Base-by-base conservation (phyloP, 2,888 invertebrate genomes). In the Colletes collaris region DNA sequence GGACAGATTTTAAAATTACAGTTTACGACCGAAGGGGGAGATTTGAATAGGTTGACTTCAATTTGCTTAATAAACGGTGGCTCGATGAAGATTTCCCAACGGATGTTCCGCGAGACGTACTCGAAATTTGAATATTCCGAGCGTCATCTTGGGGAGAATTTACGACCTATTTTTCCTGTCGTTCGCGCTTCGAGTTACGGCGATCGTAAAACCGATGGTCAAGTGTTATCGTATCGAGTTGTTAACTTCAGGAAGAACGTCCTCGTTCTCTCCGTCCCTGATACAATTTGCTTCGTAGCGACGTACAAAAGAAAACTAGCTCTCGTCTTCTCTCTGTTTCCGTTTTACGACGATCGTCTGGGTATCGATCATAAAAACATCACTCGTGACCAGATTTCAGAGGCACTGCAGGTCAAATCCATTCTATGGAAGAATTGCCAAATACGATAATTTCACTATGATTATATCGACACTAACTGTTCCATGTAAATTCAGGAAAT, bases 101-200 rank as follows among this genome's bases (percentile, higher is more conserved):
- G 19, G 40, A 27, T 6, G 3, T 10, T 2, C 7, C 37, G 19
- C 19, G 56, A 13, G 16, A 50, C 46, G 40, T 11, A 13, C 16
- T 59, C 16, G 6, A 55, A 60, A 74, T 74, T 37, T 53, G 27
- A 27, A 27, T 27, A 27, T 27, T 27, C 27, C 27, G 13, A 40
- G 27, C 19, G 37, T 60, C 52, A 37, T n/a, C 0, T 10, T 3
- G 5, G n/a, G 40, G 40, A 11, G 27, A 76, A 60, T 74, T 65
- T 65, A 76, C 49, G 49, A 19, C 56, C 56, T 63, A 63, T 76
- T 63, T 77, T 76, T 37, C 44, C 53, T 37, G 58, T 7, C 76
- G 58, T 67, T 68, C 19, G 49, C 49, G 40, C 16, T 4, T 53
- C 56, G 56, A 35, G 19, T 27, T 16, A n/a, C 50, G 46, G 27